Base-by-base conservation (phyloP, 2,797 vertebrate genomes). In the Novumbra hubbsi region DNA sequence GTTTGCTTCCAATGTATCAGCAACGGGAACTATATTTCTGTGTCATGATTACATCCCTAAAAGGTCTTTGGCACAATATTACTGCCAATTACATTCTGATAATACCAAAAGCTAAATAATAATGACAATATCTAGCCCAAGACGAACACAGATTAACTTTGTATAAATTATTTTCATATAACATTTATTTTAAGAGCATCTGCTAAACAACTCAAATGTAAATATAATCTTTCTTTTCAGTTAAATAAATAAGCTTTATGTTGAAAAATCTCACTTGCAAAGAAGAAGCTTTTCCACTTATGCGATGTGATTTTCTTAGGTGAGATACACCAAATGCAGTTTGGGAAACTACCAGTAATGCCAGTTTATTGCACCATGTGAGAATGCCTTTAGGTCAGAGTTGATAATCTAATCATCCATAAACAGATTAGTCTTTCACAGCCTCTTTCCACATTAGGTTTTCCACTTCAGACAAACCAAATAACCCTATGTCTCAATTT, bases 391-490 rank as follows among this genome's bases (percentile, higher is more conserved):
- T 19, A 79, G 75, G 81, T 78, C 45, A 62, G 64, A 82, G 82
- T 79, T 82, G 78, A 70, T 71, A 69, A 74, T 8, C 64, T 85
- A 83, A 88, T 83, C 81, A 88, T 82, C 81, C 28, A 75, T 70
- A 52, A 50, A 70, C 14, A 70, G 68, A 52, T 70, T 70, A 50
- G 27, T 49, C 68, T 69, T 48, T 52, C 41, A n/a, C 27, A 27
- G 66, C n/a, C 41, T 68, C n/a, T 41, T 30, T 27, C 45, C 48
- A 50, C 27, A 52, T 17, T 6, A 66, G 7, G 45, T 48, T 70
- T 70, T 30, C 67, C 67, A 28, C 5, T 48, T 49, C n/a, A 24
- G 12, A 17, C 67, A 68, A 68, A 68, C 38, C 67, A 68, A 45
- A 27, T 24, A 48, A 48, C 21, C 41, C 24, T 48, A n/a, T 57